Evolutionary conservation across 2,888 invertebrate genomes (phyloP), one percentile per base, ranked within the genome.

Genomic region (Plagodis pulveraria): DNA sequence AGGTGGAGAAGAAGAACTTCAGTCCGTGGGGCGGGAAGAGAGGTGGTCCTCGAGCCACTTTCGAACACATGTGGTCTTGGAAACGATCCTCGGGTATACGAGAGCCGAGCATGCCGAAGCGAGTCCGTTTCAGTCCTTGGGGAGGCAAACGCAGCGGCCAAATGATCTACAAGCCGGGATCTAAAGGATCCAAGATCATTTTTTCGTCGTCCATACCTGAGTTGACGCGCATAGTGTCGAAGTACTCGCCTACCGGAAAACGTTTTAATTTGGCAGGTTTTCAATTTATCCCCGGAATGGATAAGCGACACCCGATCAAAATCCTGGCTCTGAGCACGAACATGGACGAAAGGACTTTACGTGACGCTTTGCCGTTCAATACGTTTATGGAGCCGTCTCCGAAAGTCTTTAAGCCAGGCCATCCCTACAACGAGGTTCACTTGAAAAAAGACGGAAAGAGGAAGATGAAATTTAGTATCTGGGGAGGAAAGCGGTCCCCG

Each of bases 11-110:
- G 67, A 83, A 76, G 58, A 89, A 84, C 64, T 91, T 92, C 54
- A 92, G 91, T 42, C 92, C 91, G 0, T 92, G 91, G 92, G 91
- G 92, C 0, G 92, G 92, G 0, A 91, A 91, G 66, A 69, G 91
- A 45, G 46, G 45, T 44, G 9, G 6, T 5, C 51, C 58, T 7
- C 50, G 42, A 7, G 52, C 58, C 9, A 56, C 42, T 4, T 62
- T 81, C 1, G 89, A 86, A 49, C 79, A 84, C 7, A 84, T 78
- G 81, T 91, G 89, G 90, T 82, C 86, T 0, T 91, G 91, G 91
- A 91, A 88, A 67, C 81, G 90, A 0, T 78, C 84, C 0, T 52
- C 74, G 0, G 78, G 73, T 7, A 66, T 85, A 5, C 76, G 86
- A n/a, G 91, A 91, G 63, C 88, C 91, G 0, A 90, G 78, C 66